Conservation (phyloP, 2,113 vertebrate species). For the Orycteropus afer region DNA sequence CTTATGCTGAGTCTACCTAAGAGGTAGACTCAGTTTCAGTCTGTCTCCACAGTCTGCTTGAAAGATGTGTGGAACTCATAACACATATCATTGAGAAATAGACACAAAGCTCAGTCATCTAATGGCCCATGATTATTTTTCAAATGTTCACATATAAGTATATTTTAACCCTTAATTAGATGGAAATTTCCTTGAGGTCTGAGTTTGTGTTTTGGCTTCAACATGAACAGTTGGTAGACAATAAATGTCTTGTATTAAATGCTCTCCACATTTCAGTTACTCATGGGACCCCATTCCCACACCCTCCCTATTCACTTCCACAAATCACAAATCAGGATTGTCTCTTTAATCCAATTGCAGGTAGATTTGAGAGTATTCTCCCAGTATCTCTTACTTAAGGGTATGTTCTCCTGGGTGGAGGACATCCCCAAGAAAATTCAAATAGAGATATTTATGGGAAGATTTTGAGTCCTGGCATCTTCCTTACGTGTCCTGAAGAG, state of each 20-base stretch:
- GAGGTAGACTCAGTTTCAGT: background rate
- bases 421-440: conserved; percentile 60
- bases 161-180: background rate
- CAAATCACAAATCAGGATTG: background rate
- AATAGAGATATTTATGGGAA: background rate
- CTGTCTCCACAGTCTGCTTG: background rate
- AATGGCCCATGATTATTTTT: background rate
- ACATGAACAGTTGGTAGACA: background rate
- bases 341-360: background rate
- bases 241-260: background rate
- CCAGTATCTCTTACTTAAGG: background rate
- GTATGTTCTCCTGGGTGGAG: background rate
- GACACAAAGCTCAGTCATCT: background rate
- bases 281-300: background rate
- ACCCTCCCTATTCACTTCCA: background rate
- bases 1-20: background rate
- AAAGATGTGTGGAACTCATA: background rate
- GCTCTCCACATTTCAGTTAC: background rate
- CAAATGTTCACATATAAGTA: background rate
- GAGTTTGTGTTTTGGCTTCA: background rate
- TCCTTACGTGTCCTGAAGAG: background rate
- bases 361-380: background rate
- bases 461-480: background rate
- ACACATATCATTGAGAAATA: background rate
- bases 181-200: background rate